Conservation (phyloP, 2,888 invertebrate genomes). For the Tetheella fluctuosa region DNA sequence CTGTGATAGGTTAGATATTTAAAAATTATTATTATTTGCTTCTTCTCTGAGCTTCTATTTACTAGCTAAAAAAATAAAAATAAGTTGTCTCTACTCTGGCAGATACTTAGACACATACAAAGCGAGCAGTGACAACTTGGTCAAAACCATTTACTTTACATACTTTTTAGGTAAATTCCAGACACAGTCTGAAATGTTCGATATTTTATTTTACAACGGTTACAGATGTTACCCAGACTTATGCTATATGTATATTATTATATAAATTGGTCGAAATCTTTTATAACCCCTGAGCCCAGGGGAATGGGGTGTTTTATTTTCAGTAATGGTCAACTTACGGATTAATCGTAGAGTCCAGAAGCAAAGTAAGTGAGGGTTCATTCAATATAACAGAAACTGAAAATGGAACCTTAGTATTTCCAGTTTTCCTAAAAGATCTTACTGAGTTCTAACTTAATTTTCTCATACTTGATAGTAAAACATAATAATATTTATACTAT, state of each 20-base stretch:
- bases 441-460: neutral
- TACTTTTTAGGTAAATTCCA: neutral
- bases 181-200: neutral
- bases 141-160: neutral
- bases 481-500: neutral
- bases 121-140: neutral
- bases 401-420: neutral
- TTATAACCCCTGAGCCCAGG: neutral
- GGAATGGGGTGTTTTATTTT: neutral
- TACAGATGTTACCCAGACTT: neutral
- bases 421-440: neutral
- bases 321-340: too few species aligned
- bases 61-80: too few species aligned
- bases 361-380: too few species aligned
- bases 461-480: neutral
- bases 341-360: too few species aligned
- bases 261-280: neutral
- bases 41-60: too few species aligned
- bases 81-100: too few species aligned
- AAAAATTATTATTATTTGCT: too few species aligned
- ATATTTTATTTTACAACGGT: slow-evolving; percentile 6
- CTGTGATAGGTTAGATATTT: too few species aligned
- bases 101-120: too few species aligned
- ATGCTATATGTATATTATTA: neutral
- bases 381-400: neutral